phyloP scores from a whole-genome alignment of 2,888 invertebrate genomes.

The Eupithecia tripunctaria region DNA sequence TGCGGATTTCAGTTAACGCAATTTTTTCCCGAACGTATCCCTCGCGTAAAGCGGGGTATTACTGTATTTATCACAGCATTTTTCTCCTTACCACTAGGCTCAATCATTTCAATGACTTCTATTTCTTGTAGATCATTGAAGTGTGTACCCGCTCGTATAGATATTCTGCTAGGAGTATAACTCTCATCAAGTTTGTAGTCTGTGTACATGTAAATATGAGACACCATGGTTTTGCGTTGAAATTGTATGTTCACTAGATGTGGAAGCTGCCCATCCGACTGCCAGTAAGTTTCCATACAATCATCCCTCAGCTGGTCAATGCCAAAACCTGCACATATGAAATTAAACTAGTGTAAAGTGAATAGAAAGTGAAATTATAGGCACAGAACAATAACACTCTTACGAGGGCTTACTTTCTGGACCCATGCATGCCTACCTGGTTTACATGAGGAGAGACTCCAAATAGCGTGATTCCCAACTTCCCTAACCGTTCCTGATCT shows the following conservation, averaged over 20 bases:
- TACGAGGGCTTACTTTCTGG: not conserved
- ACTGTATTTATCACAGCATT: too few relatives aligned
- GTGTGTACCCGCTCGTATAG: constrained; percentile 96
- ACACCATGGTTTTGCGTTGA: constrained; percentile 96
- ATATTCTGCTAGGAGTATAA: constrained; percentile 98
- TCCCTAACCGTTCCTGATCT: constrained; percentile 86
- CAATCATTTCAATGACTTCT: constrained; percentile 95
- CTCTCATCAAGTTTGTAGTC: constrained; percentile 99
- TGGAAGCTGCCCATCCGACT: constrained; percentile 99
- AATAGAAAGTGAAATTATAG: not conserved
- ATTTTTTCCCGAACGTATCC: too few relatives aligned
- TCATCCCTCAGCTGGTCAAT: constrained; percentile 98
- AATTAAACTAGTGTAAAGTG: not conserved
- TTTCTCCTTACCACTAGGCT: constrained; percentile 89
- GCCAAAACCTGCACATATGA: constrained; percentile 92
- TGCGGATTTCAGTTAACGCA: too few relatives aligned
- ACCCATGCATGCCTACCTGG: constrained; percentile 86
- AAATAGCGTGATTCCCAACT: constrained; percentile 96
- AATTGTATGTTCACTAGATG: constrained; percentile 99
- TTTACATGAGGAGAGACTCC: constrained; percentile 99
- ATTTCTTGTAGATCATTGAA: constrained; percentile 98
- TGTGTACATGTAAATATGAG: constrained; percentile 97
- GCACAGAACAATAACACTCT: too few relatives aligned
- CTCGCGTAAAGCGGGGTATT: too few relatives aligned
- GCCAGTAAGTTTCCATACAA: constrained; percentile 99